These are phyloP conservation scores for Leptocoma aspasia DNA, from an alignment of 2,113 vertebrate genomes.

Conservation along the genomic window DNA sequence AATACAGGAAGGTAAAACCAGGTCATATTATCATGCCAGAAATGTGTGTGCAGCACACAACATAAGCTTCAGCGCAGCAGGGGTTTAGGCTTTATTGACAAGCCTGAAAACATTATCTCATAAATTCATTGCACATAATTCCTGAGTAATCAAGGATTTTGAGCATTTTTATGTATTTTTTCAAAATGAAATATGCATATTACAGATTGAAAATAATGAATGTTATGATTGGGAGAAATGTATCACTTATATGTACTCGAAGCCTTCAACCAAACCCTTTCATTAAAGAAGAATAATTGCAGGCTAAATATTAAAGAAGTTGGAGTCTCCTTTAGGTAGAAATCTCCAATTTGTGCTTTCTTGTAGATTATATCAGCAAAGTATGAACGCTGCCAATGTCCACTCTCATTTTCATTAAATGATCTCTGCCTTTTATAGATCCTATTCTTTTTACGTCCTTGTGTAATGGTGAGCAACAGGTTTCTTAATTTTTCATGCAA, in stretches of 20 bases:
- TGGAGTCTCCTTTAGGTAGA: background rate
- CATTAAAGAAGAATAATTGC: background rate
- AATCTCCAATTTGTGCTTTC: background rate
- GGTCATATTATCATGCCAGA: background rate
- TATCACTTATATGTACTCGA: background rate
- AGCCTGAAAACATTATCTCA: background rate
- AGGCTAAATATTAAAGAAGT: background rate
- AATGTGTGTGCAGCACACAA: background rate
- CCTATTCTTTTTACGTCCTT: background rate
- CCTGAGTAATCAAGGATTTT: conserved; percentile 19
- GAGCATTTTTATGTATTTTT: background rate
- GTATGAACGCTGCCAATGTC: background rate
- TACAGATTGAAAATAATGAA: conserved; percentile 8
- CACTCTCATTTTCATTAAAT: background rate
- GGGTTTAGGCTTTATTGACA: conserved; percentile 3
- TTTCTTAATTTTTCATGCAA: background rate
- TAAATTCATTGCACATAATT: conserved; percentile 27
- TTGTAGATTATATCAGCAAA: background rate
- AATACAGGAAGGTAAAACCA: background rate
- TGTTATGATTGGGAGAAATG: conserved; percentile 13
- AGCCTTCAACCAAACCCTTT: background rate
- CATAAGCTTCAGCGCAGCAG: background rate
- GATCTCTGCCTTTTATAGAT: background rate
- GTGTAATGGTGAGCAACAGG: background rate
- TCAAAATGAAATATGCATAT: background rate